A percentile compares a stretch with the other conserved stretches of the same genome.
These are phyloP conservation scores for Crocidura indochinensis DNA, from an alignment of 2,797 vertebrate species.

Conservation along the genomic window DNA sequence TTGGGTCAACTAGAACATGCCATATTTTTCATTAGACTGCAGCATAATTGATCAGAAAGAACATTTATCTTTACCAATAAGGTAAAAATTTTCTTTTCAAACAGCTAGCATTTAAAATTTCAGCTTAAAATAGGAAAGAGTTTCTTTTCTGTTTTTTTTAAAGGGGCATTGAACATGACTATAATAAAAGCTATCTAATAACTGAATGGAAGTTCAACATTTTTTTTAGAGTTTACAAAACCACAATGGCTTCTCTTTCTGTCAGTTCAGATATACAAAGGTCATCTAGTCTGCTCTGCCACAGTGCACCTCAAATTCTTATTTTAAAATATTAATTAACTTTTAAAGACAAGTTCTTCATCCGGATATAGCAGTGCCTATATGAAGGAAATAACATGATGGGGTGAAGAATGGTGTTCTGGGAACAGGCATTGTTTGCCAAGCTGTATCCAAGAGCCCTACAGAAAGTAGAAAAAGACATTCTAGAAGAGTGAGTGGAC, in stretches of 20 bases:
- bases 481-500: slow-evolving; percentile 87
- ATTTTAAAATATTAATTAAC: slow-evolving; percentile 86
- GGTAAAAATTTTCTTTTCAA: slow-evolving; percentile 72
- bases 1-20: slow-evolving; percentile 48
- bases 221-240: slow-evolving; percentile 78
- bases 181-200: slow-evolving; percentile 81
- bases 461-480: slow-evolving; percentile 85
- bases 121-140: slow-evolving; percentile 71
- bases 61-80: slow-evolving; percentile 68
- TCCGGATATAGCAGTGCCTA: slow-evolving; percentile 58
- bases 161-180: slow-evolving; percentile 73
- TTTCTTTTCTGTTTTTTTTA: slow-evolving; percentile 65
- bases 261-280: slow-evolving; percentile 80
- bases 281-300: slow-evolving; percentile 75
- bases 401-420: slow-evolving; percentile 83
- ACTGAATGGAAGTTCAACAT: slow-evolving; percentile 74
- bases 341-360: slow-evolving; percentile 77
- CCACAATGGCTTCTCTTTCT: slow-evolving; percentile 77
- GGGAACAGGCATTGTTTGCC: slow-evolving; percentile 84
- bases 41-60: slow-evolving; percentile 70
- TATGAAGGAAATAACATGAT: slow-evolving; percentile 75
- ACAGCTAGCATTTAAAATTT: slow-evolving; percentile 74
- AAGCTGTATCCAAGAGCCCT: slow-evolving; percentile 82
- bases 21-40: slow-evolving; percentile 71
- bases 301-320: slow-evolving; percentile 71